Percentiles rank a stretch among this genome's conserved stretches.
These are phyloP conservation scores for Tryphoninae sp. DNA, from an alignment of 2,888 invertebrate genomes.

Conservation along the genomic window DNA sequence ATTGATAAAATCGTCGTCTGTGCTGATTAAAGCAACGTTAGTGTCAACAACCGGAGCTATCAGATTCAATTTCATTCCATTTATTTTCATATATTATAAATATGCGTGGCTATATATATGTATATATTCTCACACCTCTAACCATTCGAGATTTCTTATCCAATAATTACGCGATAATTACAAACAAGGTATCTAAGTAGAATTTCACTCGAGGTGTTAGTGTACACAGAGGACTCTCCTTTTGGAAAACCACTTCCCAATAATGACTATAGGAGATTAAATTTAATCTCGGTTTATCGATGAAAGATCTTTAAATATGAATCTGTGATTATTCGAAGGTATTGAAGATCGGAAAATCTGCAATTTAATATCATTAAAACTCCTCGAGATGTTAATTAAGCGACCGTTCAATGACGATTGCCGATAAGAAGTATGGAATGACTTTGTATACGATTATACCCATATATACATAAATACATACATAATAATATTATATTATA, in stretches of 20 bases:
- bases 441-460: not conserved
- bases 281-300: not conserved
- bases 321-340: not conserved
- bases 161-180: conserved; percentile 49
- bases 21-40: conserved; percentile 48
- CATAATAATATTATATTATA: no score
- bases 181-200: conserved; percentile 33
- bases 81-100: conserved; percentile 31
- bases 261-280: not conserved
- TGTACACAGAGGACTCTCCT: not conserved
- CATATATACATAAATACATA: not conserved
- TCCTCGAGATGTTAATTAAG: no score
- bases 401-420: not conserved
- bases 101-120: not conserved
- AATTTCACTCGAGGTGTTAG: conserved; percentile 8
- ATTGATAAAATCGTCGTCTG: conserved; percentile 46
- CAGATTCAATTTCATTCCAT: conserved; percentile 37
- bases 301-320: not conserved
- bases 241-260: conserved; percentile 6
- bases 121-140: conserved; percentile 24
- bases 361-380: no score
- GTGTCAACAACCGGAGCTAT: conserved; percentile 30
- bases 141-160: conserved; percentile 27
- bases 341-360: not conserved
- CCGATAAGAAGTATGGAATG: no score